Base-by-base conservation (phyloP, 2,797 vertebrate species). In the Sebastiscus tertius region DNA sequence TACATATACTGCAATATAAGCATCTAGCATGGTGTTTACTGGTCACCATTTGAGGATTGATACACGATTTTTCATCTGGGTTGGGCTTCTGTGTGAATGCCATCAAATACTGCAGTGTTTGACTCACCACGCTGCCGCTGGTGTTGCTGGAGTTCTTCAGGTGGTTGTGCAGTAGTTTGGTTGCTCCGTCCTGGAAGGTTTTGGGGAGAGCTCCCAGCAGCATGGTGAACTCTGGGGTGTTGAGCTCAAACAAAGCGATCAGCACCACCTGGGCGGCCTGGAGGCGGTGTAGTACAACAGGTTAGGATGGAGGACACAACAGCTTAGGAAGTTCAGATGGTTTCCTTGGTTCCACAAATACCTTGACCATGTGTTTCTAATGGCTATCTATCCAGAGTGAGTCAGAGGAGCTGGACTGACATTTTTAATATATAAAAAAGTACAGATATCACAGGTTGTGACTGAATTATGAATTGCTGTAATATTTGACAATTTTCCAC, bases 141-240 rank as follows among this genome's bases (percentile, higher is more conserved):
- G 96, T 96, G 88, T 98, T 98, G 93, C 97, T 98, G 81, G 96
- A 96, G 94, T 97, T 99, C 96, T 97, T 98, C 91, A 99, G 97
- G 94, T 99, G 98, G 93, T 96, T 98, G 92, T 99, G 98, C 61
- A 99, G 96, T 81, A 99, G 97, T 85, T 98, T 99, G 91, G 98
- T 99, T 93, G 98, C 97, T 86, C 98, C 98, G 31, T 99, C 98
- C 94, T 99, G 98, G 95, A 99, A 99, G 83, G 98, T 99, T 96
- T 99, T 99, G 86, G 98, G 98, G 94, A 99, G 97, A 65, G 98
- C 98, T 81, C 97, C 98, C 93, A 99, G 97, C 94, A 99, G 94
- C 98, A 99, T 99, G 91, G 97, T 98, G 97, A 99, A 99, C 95
- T 99, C 98, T 0, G 98, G 98, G 13, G 98, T 99, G 92, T 99